Evolutionary conservation across 2,888 invertebrate genomes (phyloP), one percentile per base, ranked within the genome.

Genomic region (Ferdinandea cuprea): DNA sequence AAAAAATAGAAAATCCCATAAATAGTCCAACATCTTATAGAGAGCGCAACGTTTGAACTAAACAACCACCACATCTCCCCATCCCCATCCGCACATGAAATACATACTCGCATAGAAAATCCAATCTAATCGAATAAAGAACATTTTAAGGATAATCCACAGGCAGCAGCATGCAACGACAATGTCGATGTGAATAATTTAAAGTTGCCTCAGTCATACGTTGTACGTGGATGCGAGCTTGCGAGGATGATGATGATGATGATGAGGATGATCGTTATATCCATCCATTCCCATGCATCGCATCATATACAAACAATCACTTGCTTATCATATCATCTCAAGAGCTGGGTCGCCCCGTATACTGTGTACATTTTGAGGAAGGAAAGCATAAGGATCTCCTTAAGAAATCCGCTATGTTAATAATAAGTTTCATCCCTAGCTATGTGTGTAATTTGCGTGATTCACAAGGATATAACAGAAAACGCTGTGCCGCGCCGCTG

Each of bases 61-160:
- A 50, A 52, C 15, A n/a, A n/a, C n/a, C n/a, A n/a, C n/a, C n/a
- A n/a, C n/a, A n/a, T n/a, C n/a, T n/a, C n/a, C 42, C 8, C 37
- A 35, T 52, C 2, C 13, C 11, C 9, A 42, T 44, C 13, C 30
- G 42, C 32, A 72, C 28, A 59, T 48, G 52, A 65, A 40, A 61
- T 44, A 54, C 37, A 32, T 30, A 15, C 37, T 30, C 35, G 21
- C 28, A 46, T 58, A 44, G 9, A 46, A 52, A 78, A 83, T 73
- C 71, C 66, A 77, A 72, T 78, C 61, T 78, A 78, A 83, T 83
- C 78, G 83, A 78, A 83, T 83, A 72, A 73, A 63, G 72, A 56
- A 81, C 59, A 48, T 71, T 77, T 71, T 65, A 44, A 63, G 83
- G 68, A 73, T 78, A 73, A 73, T 40, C 61, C 66, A 56, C 63